These are phyloP conservation scores for Acrocyrtus sp. DNA, from an alignment of 2,888 invertebrate species.

Conservation along the genomic window DNA sequence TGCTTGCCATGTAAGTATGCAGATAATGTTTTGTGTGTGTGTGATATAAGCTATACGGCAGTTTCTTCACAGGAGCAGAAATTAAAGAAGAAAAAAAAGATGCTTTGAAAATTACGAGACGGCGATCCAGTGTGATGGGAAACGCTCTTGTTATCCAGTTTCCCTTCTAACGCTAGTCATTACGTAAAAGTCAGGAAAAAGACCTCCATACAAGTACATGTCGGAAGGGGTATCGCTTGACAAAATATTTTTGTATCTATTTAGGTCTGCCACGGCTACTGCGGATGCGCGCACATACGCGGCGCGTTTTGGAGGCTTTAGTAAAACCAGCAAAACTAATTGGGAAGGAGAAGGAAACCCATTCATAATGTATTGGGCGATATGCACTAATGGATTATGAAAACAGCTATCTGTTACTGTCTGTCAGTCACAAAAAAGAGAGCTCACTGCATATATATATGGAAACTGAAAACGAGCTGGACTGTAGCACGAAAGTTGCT, in stretches of 20 bases:
- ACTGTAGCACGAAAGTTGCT: no score
- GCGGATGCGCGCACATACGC: not conserved
- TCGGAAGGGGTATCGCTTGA: not conserved
- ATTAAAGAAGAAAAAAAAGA: no score
- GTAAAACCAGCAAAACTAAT: constrained; percentile 1
- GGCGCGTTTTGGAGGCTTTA: not conserved
- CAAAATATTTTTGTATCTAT: not conserved
- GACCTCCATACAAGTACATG: no score
- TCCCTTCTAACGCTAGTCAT: no score
- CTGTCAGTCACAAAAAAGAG: constrained; percentile 15
- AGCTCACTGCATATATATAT: no score
- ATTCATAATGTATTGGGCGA: constrained; percentile 13
- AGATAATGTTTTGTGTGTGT: not conserved
- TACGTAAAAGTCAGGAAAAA: no score
- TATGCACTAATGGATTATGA: constrained; percentile 39
- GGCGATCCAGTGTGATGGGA: not conserved
- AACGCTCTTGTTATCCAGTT: not conserved
- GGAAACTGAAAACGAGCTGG: no score
- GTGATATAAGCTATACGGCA: no score
- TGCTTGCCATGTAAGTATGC: no score
- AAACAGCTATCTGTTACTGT: constrained; percentile 32
- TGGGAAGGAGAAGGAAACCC: not conserved
- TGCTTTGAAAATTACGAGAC: no score
- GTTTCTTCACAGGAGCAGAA: no score
- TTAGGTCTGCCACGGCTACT: no score